Conservation (phyloP, 1,140 invertebrate genomes). For the Mesaphorura yosii region DNA sequence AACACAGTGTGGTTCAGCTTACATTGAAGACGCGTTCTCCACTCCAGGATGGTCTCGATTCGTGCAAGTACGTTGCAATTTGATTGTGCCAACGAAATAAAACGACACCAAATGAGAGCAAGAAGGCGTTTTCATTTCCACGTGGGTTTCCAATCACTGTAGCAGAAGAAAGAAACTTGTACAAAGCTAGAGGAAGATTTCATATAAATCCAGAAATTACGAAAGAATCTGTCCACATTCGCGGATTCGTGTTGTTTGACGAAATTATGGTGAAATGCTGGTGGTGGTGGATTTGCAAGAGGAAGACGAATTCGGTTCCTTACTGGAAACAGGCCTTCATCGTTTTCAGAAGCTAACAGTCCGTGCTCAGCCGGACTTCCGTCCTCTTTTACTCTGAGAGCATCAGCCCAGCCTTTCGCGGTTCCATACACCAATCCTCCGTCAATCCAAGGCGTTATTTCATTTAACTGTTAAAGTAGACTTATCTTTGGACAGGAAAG, state of each 20-base stretch:
- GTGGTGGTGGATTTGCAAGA: conserved; percentile 49
- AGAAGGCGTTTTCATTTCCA: conserved; percentile 48
- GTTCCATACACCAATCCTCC: conserved; percentile 49
- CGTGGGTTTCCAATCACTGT: conserved; percentile 48
- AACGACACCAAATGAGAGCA: conserved; percentile 45
- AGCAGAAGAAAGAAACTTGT: conserved; percentile 34
- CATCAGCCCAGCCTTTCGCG: conserved; percentile 47
- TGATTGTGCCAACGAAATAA: conserved; percentile 54
- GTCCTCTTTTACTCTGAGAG: conserved; percentile 40
- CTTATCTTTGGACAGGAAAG: neutral
- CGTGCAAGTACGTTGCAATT: conserved; percentile 39
- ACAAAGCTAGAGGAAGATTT: conserved; percentile 12
- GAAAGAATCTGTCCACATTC: conserved; percentile 44
- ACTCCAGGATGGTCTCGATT: conserved; percentile 37
- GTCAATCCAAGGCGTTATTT: conserved; percentile 51
- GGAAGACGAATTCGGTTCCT: conserved; percentile 43
- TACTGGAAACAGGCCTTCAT: conserved; percentile 41
- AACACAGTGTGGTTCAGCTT: too few relatives aligned
- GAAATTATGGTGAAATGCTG: conserved; percentile 39
- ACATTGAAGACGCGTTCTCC: conserved; percentile 44
- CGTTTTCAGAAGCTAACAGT: conserved; percentile 36
- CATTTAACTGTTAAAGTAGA: conserved; percentile 42
- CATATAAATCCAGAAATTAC: conserved; percentile 36
- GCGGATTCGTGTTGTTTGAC: conserved; percentile 37
- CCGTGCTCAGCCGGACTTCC: conserved; percentile 40